A percentile compares a stretch with the other conserved stretches of the same genome.
phyloP scores from a whole-genome alignment of 2,888 invertebrate species.

The Camptogramma bilineatum region DNA sequence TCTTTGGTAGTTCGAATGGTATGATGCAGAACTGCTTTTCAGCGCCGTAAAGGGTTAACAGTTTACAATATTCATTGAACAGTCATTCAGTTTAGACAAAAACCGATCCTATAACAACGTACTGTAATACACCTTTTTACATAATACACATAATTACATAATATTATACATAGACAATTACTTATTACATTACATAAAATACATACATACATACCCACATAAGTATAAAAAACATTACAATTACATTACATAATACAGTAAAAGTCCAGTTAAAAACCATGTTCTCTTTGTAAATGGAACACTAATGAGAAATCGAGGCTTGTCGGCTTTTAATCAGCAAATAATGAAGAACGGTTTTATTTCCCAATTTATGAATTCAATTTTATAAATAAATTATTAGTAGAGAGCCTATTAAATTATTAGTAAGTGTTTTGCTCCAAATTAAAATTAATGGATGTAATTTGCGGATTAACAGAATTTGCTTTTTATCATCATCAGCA shows the following conservation, averaged over 20 bases:
- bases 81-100: no score
- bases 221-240: no score
- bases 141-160: no score
- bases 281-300: conserved; percentile 11
- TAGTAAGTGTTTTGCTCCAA: not conserved
- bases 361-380: conserved; percentile 19
- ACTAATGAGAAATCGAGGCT: conserved; percentile 20
- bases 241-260: not conserved
- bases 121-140: no score
- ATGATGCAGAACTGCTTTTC: no score
- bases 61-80: no score
- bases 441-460: not conserved
- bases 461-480: not conserved
- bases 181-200: no score
- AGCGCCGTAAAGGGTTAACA: no score
- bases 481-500: not conserved
- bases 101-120: no score
- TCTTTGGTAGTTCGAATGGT: no score
- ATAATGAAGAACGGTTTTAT: conserved; percentile 24
- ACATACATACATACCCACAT: no score
- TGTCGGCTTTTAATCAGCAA: conserved; percentile 24
- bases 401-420: not conserved
- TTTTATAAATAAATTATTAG: conserved; percentile 4
- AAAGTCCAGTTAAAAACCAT: conserved; percentile 12
- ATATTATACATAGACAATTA: no score